These are phyloP conservation scores for Hippopotamus amphibius DNA, from an alignment of 2,113 vertebrate genomes.

Conservation along the genomic window DNA sequence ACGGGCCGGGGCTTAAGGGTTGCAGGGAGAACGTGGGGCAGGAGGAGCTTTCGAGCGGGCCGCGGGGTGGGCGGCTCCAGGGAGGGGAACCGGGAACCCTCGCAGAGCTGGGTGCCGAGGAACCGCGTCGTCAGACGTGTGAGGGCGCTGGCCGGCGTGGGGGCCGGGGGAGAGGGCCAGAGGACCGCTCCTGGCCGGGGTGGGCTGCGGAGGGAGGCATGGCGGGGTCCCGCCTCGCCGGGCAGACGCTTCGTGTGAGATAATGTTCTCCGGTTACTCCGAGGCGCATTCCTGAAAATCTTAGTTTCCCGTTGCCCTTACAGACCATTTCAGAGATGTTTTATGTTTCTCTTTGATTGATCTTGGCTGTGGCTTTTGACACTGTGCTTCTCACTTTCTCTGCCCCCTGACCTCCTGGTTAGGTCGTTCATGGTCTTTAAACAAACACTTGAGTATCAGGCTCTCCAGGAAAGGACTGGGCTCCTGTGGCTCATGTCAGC, in stretches of 20 bases:
- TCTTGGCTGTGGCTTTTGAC: conserved; percentile 71
- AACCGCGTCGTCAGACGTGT: neutral
- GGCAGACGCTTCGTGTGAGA: neutral
- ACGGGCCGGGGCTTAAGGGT: neutral
- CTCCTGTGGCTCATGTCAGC: neutral
- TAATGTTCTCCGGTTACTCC: neutral
- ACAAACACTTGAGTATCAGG: conserved; percentile 68
- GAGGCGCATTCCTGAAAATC: neutral
- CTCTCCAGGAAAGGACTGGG: neutral
- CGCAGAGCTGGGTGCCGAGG: neutral
- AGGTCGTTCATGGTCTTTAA: conserved; percentile 77
- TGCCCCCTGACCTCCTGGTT: conserved; percentile 62
- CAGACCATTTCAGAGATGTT: conserved; percentile 24
- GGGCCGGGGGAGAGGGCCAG: too few species aligned
- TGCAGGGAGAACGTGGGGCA: neutral
- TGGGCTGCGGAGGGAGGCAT: too few species aligned
- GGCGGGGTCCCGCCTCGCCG: neutral
- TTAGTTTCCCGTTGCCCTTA: neutral
- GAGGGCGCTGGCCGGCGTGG: neutral
- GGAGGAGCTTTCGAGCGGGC: neutral
- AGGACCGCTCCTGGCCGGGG: neutral
- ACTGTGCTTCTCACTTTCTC: conserved; percentile 68
- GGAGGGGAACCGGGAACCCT: neutral
- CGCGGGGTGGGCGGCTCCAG: neutral
- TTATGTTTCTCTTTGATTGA: conserved; percentile 67